phyloP scores from a whole-genome alignment of 2,113 vertebrate genomes.

The Rousettus leschenaultii region DNA sequence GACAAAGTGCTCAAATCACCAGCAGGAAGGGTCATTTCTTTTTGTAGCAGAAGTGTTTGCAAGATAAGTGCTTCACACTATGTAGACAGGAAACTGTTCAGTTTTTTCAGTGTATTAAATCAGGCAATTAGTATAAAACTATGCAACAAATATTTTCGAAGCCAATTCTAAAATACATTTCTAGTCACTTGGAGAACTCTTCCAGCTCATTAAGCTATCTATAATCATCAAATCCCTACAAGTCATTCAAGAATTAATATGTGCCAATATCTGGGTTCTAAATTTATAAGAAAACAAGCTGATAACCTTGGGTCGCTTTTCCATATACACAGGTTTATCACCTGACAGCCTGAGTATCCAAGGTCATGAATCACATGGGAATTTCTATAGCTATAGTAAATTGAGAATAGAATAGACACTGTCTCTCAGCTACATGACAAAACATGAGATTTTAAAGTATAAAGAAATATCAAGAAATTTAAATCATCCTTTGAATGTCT shows the following conservation, averaged over 20 bases:
- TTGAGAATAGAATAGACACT: conserved; percentile 4
- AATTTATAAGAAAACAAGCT: conserved; percentile 46
- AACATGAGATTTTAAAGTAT: conserved; percentile 25
- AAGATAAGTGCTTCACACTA: not conserved
- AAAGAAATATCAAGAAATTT: conserved; percentile 33
- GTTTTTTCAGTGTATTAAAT: conserved; percentile 44
- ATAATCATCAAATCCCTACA: conserved; percentile 41
- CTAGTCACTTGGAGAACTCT: conserved; percentile 35
- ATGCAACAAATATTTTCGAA: conserved; percentile 58
- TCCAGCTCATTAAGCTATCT: conserved; percentile 46
- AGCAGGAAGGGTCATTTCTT: not conserved
- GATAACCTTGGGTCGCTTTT: conserved; percentile 21
- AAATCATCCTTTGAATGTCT: conserved; percentile 28
- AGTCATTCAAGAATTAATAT: conserved; percentile 46
- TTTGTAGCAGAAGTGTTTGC: not conserved
- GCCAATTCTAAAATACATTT: conserved; percentile 48
- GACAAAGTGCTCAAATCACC: conserved; percentile 15
- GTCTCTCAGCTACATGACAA: not conserved
- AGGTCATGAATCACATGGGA: not conserved
- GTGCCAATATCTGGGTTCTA: conserved; percentile 47
- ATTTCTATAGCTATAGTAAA: not conserved
- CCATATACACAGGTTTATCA: conserved; percentile 20
- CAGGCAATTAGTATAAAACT: conserved; percentile 38
- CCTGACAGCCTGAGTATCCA: not conserved
- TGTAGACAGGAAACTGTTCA: conserved; percentile 20